phyloP scores from a whole-genome alignment of 2,113 vertebrate genomes.

The Girardinichthys multiradiatus region DNA sequence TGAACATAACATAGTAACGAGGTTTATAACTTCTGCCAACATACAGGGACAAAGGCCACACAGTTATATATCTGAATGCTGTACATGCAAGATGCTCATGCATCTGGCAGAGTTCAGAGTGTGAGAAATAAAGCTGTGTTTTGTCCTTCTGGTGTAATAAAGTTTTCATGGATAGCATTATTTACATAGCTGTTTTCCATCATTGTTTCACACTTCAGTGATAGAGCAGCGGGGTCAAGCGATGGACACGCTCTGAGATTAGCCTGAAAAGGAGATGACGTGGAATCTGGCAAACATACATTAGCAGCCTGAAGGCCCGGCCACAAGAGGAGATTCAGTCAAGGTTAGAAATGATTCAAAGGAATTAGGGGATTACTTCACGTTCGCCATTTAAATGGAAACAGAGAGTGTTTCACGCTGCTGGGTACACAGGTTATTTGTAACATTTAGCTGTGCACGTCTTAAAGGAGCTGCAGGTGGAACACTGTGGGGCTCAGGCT shows the following conservation, averaged over 20 bases:
- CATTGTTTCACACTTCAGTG: slow-evolving; percentile 63
- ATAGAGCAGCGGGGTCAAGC: slow-evolving; percentile 51
- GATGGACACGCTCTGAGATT: slow-evolving; percentile 44
- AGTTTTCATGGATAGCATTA: slow-evolving; percentile 23
- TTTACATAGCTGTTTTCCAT: slow-evolving; percentile 62
- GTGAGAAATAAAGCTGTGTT: slow-evolving; percentile 12
- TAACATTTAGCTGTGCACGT: background rate
- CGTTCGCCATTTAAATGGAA: slow-evolving; percentile 44
- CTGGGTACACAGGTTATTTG: slow-evolving; percentile 1
- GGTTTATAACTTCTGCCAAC: slow-evolving; percentile 60
- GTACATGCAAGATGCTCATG: background rate
- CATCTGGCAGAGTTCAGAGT: slow-evolving; percentile 37
- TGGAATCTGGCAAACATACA: slow-evolving; percentile 42
- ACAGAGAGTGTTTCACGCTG: slow-evolving; percentile 7
- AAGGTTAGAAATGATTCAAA: slow-evolving; percentile 66
- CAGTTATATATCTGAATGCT: background rate
- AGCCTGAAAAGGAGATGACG: slow-evolving; percentile 48
- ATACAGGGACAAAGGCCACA: slow-evolving; percentile 48
- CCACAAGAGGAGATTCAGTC: slow-evolving; percentile 35
- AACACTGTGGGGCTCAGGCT: background rate
- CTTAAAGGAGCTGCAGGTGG: slow-evolving; percentile 7
- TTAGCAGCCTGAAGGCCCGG: slow-evolving; percentile 37
- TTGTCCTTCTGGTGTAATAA: slow-evolving; percentile 3
- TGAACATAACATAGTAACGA: slow-evolving; percentile 49
- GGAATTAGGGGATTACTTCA: slow-evolving; percentile 63